These are phyloP conservation scores for Neolamprologus fasciatus DNA, from an alignment of 2,113 vertebrate species.

Conservation along the genomic window DNA sequence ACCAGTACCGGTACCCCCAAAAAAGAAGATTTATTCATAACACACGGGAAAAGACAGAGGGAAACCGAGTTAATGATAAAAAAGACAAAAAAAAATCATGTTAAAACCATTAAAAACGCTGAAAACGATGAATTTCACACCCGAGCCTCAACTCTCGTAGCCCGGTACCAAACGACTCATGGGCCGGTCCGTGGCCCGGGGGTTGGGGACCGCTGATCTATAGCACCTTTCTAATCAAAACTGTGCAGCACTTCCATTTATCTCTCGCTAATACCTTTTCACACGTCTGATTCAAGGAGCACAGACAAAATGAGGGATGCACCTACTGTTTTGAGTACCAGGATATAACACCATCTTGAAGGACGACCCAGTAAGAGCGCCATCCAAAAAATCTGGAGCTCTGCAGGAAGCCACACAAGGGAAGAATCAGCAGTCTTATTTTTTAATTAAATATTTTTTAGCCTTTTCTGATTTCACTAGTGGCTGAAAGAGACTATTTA, in stretches of 20 bases:
- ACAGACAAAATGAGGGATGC: neutral
- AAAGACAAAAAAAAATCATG: fast-evolving
- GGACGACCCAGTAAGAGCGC: conserved; percentile 87
- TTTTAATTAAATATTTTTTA: neutral
- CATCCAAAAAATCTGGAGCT: conserved; percentile 92
- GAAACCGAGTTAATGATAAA: neutral
- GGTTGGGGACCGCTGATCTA: neutral
- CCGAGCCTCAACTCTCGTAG: fast-evolving
- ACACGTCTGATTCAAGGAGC: neutral
- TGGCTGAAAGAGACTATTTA: neutral
- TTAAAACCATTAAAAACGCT: neutral
- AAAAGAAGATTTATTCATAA: neutral
- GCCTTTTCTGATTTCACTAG: neutral
- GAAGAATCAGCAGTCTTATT: neutral
- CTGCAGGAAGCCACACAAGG: conserved; percentile 52
- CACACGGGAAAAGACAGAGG: fast-evolving
- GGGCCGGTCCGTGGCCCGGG: neutral
- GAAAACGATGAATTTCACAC: neutral
- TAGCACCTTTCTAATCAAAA: neutral
- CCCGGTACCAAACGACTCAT: neutral
- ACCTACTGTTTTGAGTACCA: conserved; percentile 96
- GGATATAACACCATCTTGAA: conserved; percentile 90
- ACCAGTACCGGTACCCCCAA: neutral
- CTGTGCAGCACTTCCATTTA: neutral
- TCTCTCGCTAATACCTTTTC: neutral